Conservation (phyloP, 2,113 vertebrate species). For the Myodes glareolus region DNA sequence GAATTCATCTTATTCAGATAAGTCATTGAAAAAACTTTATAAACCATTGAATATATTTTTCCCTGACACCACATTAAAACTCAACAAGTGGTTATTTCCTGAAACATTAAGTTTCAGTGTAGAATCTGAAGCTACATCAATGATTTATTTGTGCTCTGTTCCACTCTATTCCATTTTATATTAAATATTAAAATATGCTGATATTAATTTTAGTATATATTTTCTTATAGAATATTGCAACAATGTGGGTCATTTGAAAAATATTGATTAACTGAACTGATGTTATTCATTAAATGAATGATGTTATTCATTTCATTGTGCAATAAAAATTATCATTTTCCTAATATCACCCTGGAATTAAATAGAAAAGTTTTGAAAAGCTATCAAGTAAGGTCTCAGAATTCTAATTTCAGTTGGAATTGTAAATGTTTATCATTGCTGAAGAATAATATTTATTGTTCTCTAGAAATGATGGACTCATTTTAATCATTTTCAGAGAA, state of each 20-base stretch:
- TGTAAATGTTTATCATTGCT: neutral
- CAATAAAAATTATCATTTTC: neutral
- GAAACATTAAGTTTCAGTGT: neutral
- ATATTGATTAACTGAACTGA: neutral
- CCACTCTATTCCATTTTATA: neutral
- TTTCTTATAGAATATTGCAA: neutral
- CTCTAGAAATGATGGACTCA: neutral
- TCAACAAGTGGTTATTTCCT: neutral
- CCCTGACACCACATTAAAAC: neutral
- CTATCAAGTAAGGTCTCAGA: neutral
- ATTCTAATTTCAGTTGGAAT: neutral
- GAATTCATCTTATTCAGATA: neutral
- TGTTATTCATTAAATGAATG: too few species aligned
- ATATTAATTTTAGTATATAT: neutral
- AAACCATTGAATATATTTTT: neutral
- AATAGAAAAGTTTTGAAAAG: neutral
- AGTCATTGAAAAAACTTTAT: neutral
- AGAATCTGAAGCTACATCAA: neutral
- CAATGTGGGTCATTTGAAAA: neutral
- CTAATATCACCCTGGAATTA: neutral
- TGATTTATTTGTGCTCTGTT: neutral
- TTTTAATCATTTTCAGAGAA: neutral
- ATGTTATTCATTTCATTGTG: neutral
- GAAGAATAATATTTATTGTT: neutral
- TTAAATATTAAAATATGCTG: neutral